phyloP scores from a whole-genome alignment of 2,113 vertebrate species.

The Scytalopus superciliaris region DNA sequence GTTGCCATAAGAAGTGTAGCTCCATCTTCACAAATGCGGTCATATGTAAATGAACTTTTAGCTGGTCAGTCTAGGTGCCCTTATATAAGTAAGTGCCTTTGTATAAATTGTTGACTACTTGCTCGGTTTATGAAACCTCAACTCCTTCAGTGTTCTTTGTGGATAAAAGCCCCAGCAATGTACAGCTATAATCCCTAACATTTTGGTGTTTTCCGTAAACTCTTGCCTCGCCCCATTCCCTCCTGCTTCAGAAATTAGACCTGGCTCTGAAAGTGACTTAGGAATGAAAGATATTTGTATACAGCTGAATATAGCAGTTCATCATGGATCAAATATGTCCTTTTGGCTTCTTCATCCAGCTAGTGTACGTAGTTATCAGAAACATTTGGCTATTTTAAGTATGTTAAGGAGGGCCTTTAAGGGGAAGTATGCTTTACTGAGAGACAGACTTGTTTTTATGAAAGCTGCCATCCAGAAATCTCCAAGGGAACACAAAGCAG shows the following conservation, averaged over 20 bases:
- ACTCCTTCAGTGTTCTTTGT: background rate
- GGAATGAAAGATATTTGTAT: background rate
- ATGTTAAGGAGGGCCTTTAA: background rate
- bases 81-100: background rate
- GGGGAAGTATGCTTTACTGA: background rate
- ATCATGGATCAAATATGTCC: background rate
- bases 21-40: background rate
- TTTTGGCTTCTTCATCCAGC: conserved; percentile 60
- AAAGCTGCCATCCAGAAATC: background rate
- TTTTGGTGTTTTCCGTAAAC: background rate
- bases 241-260: background rate
- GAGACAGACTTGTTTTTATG: background rate
- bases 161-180: background rate
- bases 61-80: background rate
- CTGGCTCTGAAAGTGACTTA: background rate
- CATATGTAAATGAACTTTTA: background rate
- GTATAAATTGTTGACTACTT: background rate
- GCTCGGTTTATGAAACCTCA: background rate
- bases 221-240: background rate
- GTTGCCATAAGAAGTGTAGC: background rate
- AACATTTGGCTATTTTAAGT: conserved; percentile 13
- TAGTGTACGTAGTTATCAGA: background rate
- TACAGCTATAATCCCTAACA: background rate
- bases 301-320: background rate
- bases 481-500: background rate